phyloP scores from a whole-genome alignment of 1,140 invertebrate genomes.

The Apis florea region DNA sequence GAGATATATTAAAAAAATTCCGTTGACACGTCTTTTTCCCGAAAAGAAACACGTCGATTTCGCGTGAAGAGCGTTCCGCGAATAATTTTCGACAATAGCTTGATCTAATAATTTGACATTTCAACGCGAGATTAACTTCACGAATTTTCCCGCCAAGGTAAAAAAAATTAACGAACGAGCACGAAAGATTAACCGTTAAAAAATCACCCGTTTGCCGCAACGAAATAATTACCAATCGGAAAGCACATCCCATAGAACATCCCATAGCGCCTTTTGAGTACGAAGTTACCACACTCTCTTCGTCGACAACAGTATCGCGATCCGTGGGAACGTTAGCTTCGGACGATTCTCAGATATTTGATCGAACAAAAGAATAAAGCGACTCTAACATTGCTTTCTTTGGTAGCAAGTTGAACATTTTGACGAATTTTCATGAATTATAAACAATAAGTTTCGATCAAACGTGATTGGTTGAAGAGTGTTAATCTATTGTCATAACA shows the following conservation, averaged over 20 bases:
- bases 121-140: neutral
- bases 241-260: neutral
- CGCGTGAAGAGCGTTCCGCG: neutral
- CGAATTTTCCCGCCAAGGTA: conserved; percentile 23
- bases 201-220: conserved; percentile 19
- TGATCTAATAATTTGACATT: neutral
- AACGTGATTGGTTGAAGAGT: neutral
- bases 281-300: conserved; percentile 28
- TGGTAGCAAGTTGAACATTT: neutral
- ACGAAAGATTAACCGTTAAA: neutral
- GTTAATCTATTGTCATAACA: neutral
- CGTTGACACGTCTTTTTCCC: neutral
- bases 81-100: no score
- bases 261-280: conserved; percentile 13
- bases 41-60: neutral
- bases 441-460: neutral
- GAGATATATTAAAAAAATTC: neutral
- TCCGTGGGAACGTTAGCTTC: conserved; percentile 36
- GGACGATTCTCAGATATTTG: conserved; percentile 45
- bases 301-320: conserved; percentile 9
- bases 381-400: neutral
- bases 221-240: conserved; percentile 8
- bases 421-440: conserved; percentile 15
- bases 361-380: neutral
- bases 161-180: neutral